Percentiles rank a stretch among this genome's conserved stretches.
Conservation (phyloP, 1,140 invertebrate species). For the Apis florea region DNA sequence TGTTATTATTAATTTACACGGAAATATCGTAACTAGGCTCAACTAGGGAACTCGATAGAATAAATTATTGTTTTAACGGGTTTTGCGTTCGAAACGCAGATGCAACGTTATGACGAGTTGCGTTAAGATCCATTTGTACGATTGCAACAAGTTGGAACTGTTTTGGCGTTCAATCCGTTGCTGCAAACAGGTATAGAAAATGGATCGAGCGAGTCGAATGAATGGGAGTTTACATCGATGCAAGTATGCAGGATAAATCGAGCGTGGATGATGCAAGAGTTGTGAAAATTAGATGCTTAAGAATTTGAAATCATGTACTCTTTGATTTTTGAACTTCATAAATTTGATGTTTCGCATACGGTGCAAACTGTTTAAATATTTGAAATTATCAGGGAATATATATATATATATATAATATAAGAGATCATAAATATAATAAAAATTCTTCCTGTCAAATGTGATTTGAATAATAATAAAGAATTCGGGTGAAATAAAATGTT, state of each 20-base stretch:
- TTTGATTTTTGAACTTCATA: not conserved
- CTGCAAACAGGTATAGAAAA: not conserved
- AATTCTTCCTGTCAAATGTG: too few species aligned
- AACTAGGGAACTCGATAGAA: not conserved
- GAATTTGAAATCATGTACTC: not conserved
- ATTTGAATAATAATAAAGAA: too few species aligned
- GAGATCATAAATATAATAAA: too few species aligned
- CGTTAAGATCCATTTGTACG: not conserved
- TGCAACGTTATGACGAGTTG: not conserved
- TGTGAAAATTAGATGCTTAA: too few species aligned
- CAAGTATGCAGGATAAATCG: not conserved
- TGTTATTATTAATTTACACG: too few species aligned
- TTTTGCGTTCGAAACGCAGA: not conserved
- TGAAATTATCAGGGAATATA: too few species aligned
- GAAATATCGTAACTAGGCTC: too few species aligned
- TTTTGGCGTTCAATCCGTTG: not conserved
- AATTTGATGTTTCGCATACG: not conserved
- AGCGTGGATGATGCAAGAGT: not conserved
- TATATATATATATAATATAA: too few species aligned
- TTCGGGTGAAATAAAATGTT: too few species aligned
- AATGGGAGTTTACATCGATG: not conserved
- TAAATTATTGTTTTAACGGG: too few species aligned
- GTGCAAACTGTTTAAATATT: too few species aligned
- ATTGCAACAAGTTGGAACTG: slow-evolving; percentile 16
- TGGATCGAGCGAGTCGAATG: not conserved